phyloP scores from a whole-genome alignment of 2,113 vertebrate genomes.

The Tamias sibiricus region DNA sequence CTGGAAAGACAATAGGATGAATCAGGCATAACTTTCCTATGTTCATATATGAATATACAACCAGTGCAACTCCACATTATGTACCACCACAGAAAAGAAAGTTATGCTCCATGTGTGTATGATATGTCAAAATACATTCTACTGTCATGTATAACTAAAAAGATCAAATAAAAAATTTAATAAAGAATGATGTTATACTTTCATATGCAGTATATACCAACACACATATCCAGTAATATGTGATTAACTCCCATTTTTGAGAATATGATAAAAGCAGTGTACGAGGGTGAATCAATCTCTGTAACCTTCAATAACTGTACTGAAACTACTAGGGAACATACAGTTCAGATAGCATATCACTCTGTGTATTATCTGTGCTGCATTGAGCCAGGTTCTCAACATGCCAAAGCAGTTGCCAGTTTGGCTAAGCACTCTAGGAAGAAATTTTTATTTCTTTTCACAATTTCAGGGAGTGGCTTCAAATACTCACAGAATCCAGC shows the following conservation, averaged over 20 bases:
- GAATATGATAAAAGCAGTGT: constrained; percentile 23
- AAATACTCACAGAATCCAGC: not conserved
- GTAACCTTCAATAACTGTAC: not conserved
- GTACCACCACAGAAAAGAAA: too few relatives aligned
- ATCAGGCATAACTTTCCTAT: too few relatives aligned
- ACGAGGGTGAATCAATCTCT: not conserved
- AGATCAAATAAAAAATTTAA: too few relatives aligned
- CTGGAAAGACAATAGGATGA: too few relatives aligned
- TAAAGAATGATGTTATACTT: not conserved
- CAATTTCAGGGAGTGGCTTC: not conserved
- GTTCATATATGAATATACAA: too few relatives aligned
- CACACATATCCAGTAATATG: not conserved
- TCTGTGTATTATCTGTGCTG: not conserved
- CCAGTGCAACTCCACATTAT: too few relatives aligned
- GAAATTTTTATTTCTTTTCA: not conserved
- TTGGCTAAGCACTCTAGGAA: not conserved
- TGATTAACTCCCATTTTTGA: not conserved
- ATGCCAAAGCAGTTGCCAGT: not conserved
- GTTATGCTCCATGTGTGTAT: too few relatives aligned
- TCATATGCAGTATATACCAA: not conserved
- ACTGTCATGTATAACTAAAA: too few relatives aligned
- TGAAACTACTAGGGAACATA: not conserved
- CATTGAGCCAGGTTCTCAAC: not conserved
- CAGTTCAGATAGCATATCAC: not conserved
- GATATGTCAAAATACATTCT: too few relatives aligned